Evolutionary conservation across 2,888 invertebrate genomes (phyloP).

Genomic region (Serrognathus titanus): DNA sequence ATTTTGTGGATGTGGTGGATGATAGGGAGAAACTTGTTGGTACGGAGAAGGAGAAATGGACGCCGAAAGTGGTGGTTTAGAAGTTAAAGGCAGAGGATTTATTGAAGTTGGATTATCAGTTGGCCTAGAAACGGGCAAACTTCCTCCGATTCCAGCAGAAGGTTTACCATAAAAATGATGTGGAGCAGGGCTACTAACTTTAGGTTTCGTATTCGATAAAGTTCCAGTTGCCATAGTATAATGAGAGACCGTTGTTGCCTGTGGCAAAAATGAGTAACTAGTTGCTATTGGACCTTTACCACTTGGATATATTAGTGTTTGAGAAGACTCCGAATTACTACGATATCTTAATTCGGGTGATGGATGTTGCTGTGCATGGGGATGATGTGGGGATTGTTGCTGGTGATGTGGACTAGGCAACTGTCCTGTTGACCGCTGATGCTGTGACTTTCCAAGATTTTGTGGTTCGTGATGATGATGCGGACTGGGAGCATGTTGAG

Average conservation of each 20-base stretch:
- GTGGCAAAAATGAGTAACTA: slow-evolving; percentile 49
- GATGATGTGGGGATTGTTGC: slow-evolving; percentile 50
- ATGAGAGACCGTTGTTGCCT: slow-evolving; percentile 51
- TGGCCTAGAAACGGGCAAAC: slow-evolving; percentile 51
- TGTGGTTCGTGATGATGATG: slow-evolving; percentile 35
- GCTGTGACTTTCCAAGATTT: slow-evolving; percentile 37
- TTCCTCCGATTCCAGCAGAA: slow-evolving; percentile 56
- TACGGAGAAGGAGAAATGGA: slow-evolving; percentile 53
- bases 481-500: slow-evolving; percentile 41
- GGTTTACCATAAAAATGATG: slow-evolving; percentile 72
- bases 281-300: slow-evolving; percentile 38
- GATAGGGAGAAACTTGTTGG: slow-evolving; percentile 44
- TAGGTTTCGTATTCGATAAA: slow-evolving; percentile 57
- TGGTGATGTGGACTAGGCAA: slow-evolving; percentile 52
- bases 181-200: slow-evolving; percentile 76
- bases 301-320: slow-evolving; percentile 41
- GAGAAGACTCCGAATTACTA: slow-evolving; percentile 31
- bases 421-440: slow-evolving; percentile 40
- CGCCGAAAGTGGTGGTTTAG: slow-evolving; percentile 52
- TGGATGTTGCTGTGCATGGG: slow-evolving; percentile 43
- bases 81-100: slow-evolving; percentile 55
- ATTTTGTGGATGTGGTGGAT: slow-evolving; percentile 46
- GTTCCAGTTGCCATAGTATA: slow-evolving; percentile 51
- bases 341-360: slow-evolving; percentile 44
- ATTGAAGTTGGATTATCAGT: slow-evolving; percentile 36